Evolutionary conservation across 2,797 vertebrate species (phyloP).

Genomic region (Hyperoplus immaculatus): DNA sequence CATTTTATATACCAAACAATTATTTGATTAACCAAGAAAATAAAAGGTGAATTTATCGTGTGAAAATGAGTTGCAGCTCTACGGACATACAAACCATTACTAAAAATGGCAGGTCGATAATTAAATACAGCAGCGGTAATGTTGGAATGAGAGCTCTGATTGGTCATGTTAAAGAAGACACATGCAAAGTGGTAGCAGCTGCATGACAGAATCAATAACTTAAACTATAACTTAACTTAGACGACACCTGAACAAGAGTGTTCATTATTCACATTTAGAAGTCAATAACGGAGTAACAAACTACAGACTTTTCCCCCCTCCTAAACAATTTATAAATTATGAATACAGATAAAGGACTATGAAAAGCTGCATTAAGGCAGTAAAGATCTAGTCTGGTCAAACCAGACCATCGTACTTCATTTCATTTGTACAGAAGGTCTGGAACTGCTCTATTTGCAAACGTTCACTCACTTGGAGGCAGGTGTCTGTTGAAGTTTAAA

Average conservation of each 20-base stretch:
- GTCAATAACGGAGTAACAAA: conserved; percentile 53
- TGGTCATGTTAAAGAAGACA: conserved; percentile 48
- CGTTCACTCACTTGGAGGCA: too few relatives aligned
- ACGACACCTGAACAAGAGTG: conserved; percentile 53
- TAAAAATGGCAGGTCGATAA: background rate
- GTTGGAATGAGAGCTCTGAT: conserved; percentile 43
- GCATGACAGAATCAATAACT: conserved; percentile 51
- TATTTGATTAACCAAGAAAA: background rate
- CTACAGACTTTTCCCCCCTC: conserved; percentile 20
- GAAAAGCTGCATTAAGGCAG: conserved; percentile 51
- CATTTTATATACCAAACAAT: background rate
- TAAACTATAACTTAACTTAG: conserved; percentile 1
- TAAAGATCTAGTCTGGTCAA: background rate
- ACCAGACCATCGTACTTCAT: too few relatives aligned
- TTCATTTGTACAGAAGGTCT: too few relatives aligned
- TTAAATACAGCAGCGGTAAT: conserved; percentile 14
- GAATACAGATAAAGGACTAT: conserved; percentile 46
- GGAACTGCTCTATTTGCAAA: too few relatives aligned
- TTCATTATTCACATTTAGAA: conserved; percentile 42
- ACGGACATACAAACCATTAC: background rate
- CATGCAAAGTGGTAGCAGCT: conserved; percentile 48
- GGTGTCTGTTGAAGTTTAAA: too few relatives aligned
- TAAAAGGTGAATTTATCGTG: background rate
- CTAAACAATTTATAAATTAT: conserved; percentile 46
- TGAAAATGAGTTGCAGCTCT: background rate